A percentile compares a stretch with the other conserved stretches of the same genome.
Evolutionary conservation across 2,888 invertebrate genomes (phyloP).

Genomic region (Cloeon dipterum): DNA sequence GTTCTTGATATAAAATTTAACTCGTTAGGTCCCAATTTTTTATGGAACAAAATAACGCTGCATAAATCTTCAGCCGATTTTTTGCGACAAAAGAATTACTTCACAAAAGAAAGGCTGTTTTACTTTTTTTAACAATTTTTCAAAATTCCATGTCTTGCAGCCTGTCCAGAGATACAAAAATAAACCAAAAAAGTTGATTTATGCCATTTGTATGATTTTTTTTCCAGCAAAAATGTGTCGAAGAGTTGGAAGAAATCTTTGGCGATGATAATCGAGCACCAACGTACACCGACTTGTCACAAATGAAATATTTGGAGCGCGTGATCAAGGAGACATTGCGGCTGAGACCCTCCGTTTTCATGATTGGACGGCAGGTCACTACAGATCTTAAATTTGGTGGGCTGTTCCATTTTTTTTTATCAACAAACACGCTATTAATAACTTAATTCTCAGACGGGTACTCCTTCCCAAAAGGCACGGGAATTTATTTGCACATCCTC

Average conservation of each 20-base stretch:
- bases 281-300: neutral
- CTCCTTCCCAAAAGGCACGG: conserved; percentile 23
- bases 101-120: no score
- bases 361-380: neutral
- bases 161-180: no score
- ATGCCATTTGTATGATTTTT: no score
- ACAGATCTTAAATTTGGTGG: neutral
- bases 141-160: no score
- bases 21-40: no score
- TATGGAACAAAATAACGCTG: no score
- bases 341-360: neutral
- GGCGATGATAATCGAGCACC: neutral
- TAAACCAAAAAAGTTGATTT: no score
- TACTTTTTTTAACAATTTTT: no score
- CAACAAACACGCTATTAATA: neutral
- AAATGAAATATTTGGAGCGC: neutral
- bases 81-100: no score
- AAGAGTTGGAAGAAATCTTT: neutral
- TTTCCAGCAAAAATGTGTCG: neutral
- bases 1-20: no score
- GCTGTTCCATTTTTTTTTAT: no score
- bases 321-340: neutral
- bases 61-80: no score
- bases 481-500: conserved; percentile 31
- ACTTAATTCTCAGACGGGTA: neutral